Evolutionary conservation across 1,140 invertebrate species (phyloP).

Genomic region (Megalopta genalis): DNA sequence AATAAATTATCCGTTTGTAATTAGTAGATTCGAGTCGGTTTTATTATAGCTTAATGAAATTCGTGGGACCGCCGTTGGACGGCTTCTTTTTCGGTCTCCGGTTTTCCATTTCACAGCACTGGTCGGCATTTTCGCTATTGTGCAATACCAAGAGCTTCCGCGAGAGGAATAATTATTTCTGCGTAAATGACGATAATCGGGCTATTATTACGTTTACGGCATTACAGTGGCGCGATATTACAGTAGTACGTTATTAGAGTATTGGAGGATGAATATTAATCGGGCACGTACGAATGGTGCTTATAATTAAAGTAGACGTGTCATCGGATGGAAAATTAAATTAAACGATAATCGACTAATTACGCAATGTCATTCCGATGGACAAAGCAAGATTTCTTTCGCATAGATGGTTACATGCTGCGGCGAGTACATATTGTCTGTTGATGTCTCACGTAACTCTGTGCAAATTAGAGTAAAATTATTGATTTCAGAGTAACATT

Average conservation of each 20-base stretch:
- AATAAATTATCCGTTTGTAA: too few species aligned
- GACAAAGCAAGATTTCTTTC: constrained; percentile 44
- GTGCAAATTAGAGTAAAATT: not conserved
- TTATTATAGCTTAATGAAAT: not conserved
- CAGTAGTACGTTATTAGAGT: constrained; percentile 63
- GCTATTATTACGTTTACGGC: constrained; percentile 62
- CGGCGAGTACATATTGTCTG: not conserved
- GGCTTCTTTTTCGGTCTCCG: constrained; percentile 8
- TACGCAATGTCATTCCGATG: constrained; percentile 56
- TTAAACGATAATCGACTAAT: constrained; percentile 64
- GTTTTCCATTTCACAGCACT: constrained; percentile 7
- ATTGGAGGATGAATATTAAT: constrained; percentile 67
- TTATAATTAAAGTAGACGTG: constrained; percentile 65
- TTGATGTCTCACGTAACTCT: constrained; percentile 10
- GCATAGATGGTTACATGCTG: too few species aligned
- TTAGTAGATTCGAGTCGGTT: not conserved
- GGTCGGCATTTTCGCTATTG: constrained; percentile 24
- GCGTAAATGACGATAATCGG: constrained; percentile 63
- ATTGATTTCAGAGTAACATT: too few species aligned
- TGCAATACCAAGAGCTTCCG: constrained; percentile 17
- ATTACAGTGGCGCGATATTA: constrained; percentile 60
- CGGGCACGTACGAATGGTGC: constrained; percentile 59
- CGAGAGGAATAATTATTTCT: constrained; percentile 60
- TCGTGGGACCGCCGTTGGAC: not conserved
- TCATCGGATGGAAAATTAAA: constrained; percentile 64